Evolutionary conservation across 1,140 invertebrate species (phyloP).

Genomic region (Apocrypta bakeri): DNA sequence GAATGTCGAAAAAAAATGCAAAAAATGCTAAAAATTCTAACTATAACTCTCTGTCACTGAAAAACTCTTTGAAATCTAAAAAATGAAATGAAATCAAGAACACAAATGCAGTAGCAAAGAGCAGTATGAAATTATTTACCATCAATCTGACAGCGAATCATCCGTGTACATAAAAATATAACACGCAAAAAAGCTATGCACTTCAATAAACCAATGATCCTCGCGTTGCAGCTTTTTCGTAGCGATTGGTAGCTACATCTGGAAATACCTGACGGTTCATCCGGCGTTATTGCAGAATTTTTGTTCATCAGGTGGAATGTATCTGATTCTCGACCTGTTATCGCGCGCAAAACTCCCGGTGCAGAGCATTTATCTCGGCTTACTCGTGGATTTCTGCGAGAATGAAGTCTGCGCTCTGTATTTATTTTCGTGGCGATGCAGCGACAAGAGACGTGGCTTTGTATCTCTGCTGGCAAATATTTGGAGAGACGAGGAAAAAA

Average conservation of each 20-base stretch:
- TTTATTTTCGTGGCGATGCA: conserved; percentile 62
- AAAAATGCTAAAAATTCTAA: too few relatives aligned
- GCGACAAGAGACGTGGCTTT: conserved; percentile 58
- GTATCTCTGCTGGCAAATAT: conserved; percentile 59
- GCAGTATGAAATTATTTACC: too few relatives aligned
- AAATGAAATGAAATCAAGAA: too few relatives aligned
- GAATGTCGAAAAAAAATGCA: too few relatives aligned
- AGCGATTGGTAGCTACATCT: conserved; percentile 60
- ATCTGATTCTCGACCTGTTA: conserved; percentile 58
- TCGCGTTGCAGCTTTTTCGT: conserved; percentile 56
- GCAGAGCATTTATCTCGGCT: conserved; percentile 59
- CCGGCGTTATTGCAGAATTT: conserved; percentile 55
- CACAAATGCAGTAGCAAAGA: too few relatives aligned
- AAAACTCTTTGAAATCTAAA: too few relatives aligned
- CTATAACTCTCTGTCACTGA: too few relatives aligned
- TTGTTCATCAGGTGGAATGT: conserved; percentile 51
- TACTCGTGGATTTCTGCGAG: conserved; percentile 60
- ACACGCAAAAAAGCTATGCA: too few relatives aligned
- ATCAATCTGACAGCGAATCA: too few relatives aligned
- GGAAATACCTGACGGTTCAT: conserved; percentile 59
- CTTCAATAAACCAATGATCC: background rate
- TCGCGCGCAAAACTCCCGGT: conserved; percentile 52
- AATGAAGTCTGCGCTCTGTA: conserved; percentile 52
- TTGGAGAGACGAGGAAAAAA: conserved; percentile 65
- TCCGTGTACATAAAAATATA: too few relatives aligned